A percentile compares a stretch with the other conserved stretches of the same genome.
phyloP scores from a whole-genome alignment of 1,140 invertebrate genomes.

The Wasmannia auropunctata region DNA sequence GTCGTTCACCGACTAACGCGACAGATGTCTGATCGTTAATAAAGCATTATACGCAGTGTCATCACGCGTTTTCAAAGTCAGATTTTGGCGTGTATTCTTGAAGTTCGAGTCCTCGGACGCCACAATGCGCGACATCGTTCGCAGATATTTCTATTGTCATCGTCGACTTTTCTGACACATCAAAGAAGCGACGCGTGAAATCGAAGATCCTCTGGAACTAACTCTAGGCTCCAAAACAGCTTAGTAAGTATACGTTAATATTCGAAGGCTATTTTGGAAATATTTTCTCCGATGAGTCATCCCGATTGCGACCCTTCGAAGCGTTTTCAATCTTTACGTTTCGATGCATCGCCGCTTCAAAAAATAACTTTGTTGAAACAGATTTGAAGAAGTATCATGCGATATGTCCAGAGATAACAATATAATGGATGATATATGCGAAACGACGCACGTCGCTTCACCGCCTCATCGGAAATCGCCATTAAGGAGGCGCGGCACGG shows the following conservation, averaged over 20 bases:
- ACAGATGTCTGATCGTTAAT: conserved; percentile 72
- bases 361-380: not conserved
- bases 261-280: conserved; percentile 65
- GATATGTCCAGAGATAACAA: not conserved
- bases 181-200: conserved; percentile 9
- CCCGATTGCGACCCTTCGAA: not conserved
- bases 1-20: conserved; percentile 60
- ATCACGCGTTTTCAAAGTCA: conserved; percentile 67
- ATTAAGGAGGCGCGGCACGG: not conserved
- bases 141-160: conserved; percentile 67
- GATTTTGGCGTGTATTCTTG: conserved; percentile 52
- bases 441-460: conserved; percentile 7
- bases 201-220: conserved; percentile 44
- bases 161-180: conserved; percentile 1
- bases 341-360: not conserved
- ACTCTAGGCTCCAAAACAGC: conserved; percentile 18
- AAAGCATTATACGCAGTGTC: conserved; percentile 69
- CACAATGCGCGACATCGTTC: conserved; percentile 69
- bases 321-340: not conserved
- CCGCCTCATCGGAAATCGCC: conserved; percentile 9
- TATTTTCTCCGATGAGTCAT: conserved; percentile 43
- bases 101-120: conserved; percentile 27
- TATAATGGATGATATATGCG: conserved; percentile 14
- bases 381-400: not conserved
- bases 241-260: not conserved